Evolutionary conservation across 2,113 vertebrate species (phyloP), one percentile per base, ranked within the genome.

Genomic region (Sakesphorus luctuosus): DNA sequence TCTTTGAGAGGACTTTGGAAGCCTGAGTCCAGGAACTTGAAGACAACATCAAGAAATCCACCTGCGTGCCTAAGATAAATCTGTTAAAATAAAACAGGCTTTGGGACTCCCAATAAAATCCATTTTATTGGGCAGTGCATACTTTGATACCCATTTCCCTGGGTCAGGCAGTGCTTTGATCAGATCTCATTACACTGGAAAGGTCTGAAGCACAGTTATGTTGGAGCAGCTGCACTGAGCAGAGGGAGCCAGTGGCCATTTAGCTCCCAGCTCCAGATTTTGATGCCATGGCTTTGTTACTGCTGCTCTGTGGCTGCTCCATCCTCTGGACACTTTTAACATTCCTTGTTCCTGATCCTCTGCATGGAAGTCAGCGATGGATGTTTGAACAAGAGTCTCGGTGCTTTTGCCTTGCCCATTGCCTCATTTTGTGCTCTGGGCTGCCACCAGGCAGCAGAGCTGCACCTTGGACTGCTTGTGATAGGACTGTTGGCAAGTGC

Each of bases 281-380:
- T 5, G 10, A 35, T 72, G 67, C 17, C 35, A 8, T 1, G 16
- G 46, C 59, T 69, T 61, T 36, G 10, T 43, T 75, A 55, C 40
- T 36, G 1, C 11, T 66, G 65, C 56, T 66, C 21, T 8, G 11
- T 20, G 59, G 29, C 4, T 0, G 4, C 50, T 44, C 13, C 5
- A 1, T 62, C 26, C 85, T 62, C 31, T 9, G 2, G 38, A 26
- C 13, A 13, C 17, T 53, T 53, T 28, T 0, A 0, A 18, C 35
- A 3, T 63, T 67, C 71, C 4, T 10, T 6, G 0, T 31, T 0
- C 31, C 56, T 55, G 26, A n/a, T 72, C 16, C 15, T 59, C 52
- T 71, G 31, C 2, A 1, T 35, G 21, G 13, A 55, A 52, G 21
- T 63, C 43, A 36, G 28, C 20, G 50, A 8, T 15, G 36, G 36